These are phyloP conservation scores for Xylota sylvarum DNA, from an alignment of 2,888 invertebrate genomes.

Conservation along the genomic window DNA sequence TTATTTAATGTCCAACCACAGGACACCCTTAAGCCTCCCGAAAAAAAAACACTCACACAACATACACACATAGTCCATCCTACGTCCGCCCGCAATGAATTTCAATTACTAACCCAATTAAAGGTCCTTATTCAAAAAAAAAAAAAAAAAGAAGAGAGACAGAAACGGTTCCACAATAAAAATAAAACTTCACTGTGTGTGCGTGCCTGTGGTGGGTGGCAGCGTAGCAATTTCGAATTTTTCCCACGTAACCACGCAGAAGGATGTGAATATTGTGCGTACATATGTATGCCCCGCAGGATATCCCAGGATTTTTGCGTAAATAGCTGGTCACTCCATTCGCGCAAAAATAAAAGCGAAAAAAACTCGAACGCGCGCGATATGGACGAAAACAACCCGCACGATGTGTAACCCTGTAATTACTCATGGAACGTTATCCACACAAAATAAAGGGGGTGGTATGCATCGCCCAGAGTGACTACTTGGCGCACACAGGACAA, in stretches of 20 bases:
- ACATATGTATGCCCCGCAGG: slow-evolving; percentile 64
- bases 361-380: slow-evolving; percentile 23
- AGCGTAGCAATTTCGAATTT: slow-evolving; percentile 66
- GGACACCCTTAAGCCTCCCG: slow-evolving; percentile 65
- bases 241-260: slow-evolving; percentile 75
- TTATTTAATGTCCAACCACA: slow-evolving; percentile 77
- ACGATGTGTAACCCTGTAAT: slow-evolving; percentile 73
- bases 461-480: slow-evolving; percentile 12
- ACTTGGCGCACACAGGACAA: slow-evolving; percentile 59
- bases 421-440: slow-evolving; percentile 58
- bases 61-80: slow-evolving; percentile 56
- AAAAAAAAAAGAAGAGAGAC: slow-evolving; percentile 42
- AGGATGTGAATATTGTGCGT: slow-evolving; percentile 72
- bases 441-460: slow-evolving; percentile 28
- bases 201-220: slow-evolving; percentile 54
- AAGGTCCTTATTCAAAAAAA: slow-evolving; percentile 78
- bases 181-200: slow-evolving; percentile 61
- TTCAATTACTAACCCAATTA: slow-evolving; percentile 84
- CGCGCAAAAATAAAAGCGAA: slow-evolving; percentile 24
- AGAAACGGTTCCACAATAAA: slow-evolving; percentile 36
- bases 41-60: slow-evolving; percentile 41
- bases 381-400: slow-evolving; percentile 47
- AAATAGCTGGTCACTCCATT: slow-evolving; percentile 69
- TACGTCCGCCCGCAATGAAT: slow-evolving; percentile 80
- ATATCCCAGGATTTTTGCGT: slow-evolving; percentile 74